Evolutionary conservation across 2,113 vertebrate genomes (phyloP), one percentile per base, ranked within the genome.

Genomic region (Nycticorax nycticorax): DNA sequence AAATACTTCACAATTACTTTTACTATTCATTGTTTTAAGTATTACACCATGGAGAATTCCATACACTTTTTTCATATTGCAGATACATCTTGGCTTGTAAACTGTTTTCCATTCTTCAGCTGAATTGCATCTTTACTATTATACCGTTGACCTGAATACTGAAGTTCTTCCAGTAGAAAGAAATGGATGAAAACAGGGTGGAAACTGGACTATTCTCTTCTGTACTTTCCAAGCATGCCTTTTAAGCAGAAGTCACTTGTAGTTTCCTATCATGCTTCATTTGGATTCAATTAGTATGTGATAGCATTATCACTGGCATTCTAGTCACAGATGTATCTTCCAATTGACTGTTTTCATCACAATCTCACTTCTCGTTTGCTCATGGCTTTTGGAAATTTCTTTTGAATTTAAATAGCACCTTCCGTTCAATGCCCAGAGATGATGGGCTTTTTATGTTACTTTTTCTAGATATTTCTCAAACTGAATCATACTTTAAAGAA

Each of bases 381-480:
- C 28, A 14, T 27, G 60, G 10, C 24, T 84, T 85, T 86, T 63
- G 39, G 45, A 87, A 56, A 59, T 48, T 22, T 62, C 14, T 53
- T 91, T 59, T 75, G 23, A 77, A 72, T 85, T 78, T 67, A 81
- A 81, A n/a, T 92, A 71, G 21, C n/a, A 59, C 6, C 9, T 77
- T 77, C 68, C 2, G 2, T 77, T 95, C 3, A 21, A 2, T 75
- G 69, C 77, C 68, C 80, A 85, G 57, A 81, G 43, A 47, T 66
- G 26, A 81, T 71, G 64, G 52, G 55, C 55, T 89, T 89, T 80
- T 62, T 80, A 47, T 89, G 79, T 91, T 81, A 80, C 67, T 84
- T 86, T 92, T 92, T 73, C 80, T 92, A 77, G 79, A 45, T 86
- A 62, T 69, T 91, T 95, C 45, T 94, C 45, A 86, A 80, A 91